Evolutionary conservation across 2,113 vertebrate genomes (phyloP), one percentile per base, ranked within the genome.

Genomic region (Rhegmatorhina hoffmannsi): DNA sequence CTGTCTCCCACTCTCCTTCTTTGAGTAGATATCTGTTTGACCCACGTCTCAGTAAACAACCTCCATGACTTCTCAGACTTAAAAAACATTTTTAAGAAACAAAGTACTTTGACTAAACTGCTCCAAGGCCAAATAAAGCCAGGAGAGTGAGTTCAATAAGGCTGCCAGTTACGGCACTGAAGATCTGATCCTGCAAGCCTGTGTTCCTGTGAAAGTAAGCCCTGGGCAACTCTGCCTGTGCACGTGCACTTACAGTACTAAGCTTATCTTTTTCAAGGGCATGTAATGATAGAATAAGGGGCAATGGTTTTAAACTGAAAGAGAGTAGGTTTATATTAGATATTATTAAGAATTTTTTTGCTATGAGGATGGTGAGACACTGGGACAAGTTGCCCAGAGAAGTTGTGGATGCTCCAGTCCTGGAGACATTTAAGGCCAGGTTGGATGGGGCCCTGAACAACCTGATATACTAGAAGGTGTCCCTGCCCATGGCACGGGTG

Each of bases 401-500:
- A 23, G 40, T 4, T 43, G n/a, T 68, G 63, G 29, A 50, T 63
- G 20, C 34, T 29, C 13, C 40, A 77, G 17, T 17, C 25, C 56
- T 56, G 20, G 6, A 69, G 69, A 3, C 13, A 12, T 56, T 50
- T 34, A 70, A 49, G 63, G 34, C 10, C 40, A 43, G 6, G 31
- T 2, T 77, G 50, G 40, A 76, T 10, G 60, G 14, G 14, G 8
- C 10, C 9, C 29, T 23, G 17, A 77, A 34, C 56, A 70, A 49
- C 8, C 4, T 28, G 31, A 26, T 90, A 18, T 77, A 63, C 17
- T 63, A 64, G 31, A 69, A 55, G 63, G 31, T 36, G 15, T 43
- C 11, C 13, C 17, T 43, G 8, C 55, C 60, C n/a, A 31, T 15
- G n/a, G n/a, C 6, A 8, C 5, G 17, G 11, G 8, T 2, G 2